These are phyloP conservation scores for Phalacrocorax aristotelis DNA, from an alignment of 2,113 vertebrate genomes.

Conservation along the genomic window DNA sequence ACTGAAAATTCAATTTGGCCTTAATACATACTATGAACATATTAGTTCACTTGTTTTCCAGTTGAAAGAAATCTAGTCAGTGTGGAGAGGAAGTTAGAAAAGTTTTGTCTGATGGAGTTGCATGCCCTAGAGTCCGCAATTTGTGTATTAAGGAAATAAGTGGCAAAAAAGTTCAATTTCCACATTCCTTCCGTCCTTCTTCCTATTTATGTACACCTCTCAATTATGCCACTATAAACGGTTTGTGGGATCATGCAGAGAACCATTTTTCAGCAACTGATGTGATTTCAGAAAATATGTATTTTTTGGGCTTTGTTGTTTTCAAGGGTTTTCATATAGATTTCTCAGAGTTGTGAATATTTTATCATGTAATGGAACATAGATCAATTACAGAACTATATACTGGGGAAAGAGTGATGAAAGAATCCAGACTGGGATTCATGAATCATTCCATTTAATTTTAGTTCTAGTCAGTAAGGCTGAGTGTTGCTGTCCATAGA, in stretches of 20 bases:
- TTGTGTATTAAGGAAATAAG: background rate
- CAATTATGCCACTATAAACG: background rate
- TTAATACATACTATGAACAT: background rate
- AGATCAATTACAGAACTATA: background rate
- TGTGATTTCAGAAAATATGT: background rate
- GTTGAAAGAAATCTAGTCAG: background rate
- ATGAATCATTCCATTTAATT: background rate
- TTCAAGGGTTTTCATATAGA: background rate
- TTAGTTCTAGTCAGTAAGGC: background rate
- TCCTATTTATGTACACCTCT: background rate
- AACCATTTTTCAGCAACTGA: background rate
- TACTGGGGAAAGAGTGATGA: background rate
- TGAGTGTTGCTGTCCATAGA: background rate
- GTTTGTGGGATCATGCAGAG: background rate
- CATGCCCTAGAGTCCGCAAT: rapidly evolving
- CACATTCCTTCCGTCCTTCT: background rate
- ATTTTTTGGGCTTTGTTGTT: background rate
- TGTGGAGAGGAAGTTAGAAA: background rate
- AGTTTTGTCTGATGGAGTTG: rapidly evolving
- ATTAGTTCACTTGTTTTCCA: background rate
- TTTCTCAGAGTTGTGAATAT: background rate
- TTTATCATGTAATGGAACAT: background rate
- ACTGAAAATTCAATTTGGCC: background rate
- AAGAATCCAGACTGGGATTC: background rate
- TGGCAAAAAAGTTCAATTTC: background rate